These are phyloP conservation scores for Perca fluviatilis DNA, from an alignment of 2,113 vertebrate species.

Conservation along the genomic window DNA sequence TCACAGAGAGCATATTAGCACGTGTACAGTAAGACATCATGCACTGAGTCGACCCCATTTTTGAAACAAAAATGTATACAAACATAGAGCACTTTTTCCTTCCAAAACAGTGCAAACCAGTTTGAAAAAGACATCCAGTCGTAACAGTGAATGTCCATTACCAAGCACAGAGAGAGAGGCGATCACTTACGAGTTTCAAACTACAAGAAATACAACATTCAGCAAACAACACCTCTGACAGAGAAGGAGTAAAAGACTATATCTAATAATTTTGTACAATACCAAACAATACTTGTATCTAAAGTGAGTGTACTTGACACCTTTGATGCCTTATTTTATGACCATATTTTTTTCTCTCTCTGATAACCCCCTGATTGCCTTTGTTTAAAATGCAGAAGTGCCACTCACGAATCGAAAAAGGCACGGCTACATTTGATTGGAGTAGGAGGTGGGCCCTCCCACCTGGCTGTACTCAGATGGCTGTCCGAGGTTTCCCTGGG, in stretches of 20 bases:
- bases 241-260: slow-evolving; percentile 81
- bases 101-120: slow-evolving; percentile 82
- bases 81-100: slow-evolving; percentile 64
- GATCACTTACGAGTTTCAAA: slow-evolving; percentile 44
- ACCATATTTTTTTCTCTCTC: slow-evolving; percentile 50
- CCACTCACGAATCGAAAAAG: slow-evolving; percentile 23
- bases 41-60: slow-evolving; percentile 63
- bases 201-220: slow-evolving; percentile 77
- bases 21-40: slow-evolving; percentile 71
- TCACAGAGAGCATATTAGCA: slow-evolving; percentile 56
- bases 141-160: slow-evolving; percentile 77
- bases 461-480: slow-evolving; percentile 90
- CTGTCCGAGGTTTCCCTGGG: slow-evolving; percentile 83
- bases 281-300: slow-evolving; percentile 74
- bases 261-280: slow-evolving; percentile 78
- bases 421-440: slow-evolving; percentile 90
- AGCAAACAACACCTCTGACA: slow-evolving; percentile 73
- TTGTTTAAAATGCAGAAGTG: slow-evolving; percentile 63
- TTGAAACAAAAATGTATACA: slow-evolving; percentile 77
- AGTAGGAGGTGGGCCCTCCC: slow-evolving; percentile 90
- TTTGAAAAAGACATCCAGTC: slow-evolving; percentile 67
- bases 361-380: slow-evolving; percentile 44
- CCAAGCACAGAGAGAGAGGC: slow-evolving; percentile 78
- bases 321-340: slow-evolving; percentile 5
- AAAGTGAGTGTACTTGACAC: slow-evolving; percentile 71